phyloP scores from a whole-genome alignment of 2,888 invertebrate species.

The Villa cingulata region DNA sequence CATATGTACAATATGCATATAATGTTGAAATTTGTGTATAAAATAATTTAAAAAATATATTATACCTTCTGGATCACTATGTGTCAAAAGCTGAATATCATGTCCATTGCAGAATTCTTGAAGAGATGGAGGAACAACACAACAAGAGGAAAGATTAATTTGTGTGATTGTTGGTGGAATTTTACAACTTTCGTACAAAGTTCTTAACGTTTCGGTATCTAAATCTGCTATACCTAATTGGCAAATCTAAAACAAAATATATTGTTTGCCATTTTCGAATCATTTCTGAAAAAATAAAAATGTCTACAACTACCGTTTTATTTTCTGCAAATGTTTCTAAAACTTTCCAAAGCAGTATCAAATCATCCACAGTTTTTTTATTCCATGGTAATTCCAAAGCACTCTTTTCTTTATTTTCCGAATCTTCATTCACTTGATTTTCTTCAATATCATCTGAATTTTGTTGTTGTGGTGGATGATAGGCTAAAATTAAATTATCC shows the following conservation, averaged over 20 bases:
- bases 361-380: constrained; percentile 43
- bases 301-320: constrained; percentile 40
- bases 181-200: constrained; percentile 60
- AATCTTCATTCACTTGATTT: not conserved
- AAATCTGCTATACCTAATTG: constrained; percentile 81
- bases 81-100: constrained; percentile 85
- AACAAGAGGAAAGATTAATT: constrained; percentile 84
- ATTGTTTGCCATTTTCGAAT: not conserved
- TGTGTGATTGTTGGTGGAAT: constrained; percentile 81
- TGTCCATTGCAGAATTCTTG: constrained; percentile 81
- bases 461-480: constrained; percentile 40
- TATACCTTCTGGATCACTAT: constrained; percentile 87
- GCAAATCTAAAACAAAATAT: constrained; percentile 34
- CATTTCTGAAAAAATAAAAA: not conserved
- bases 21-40: too few relatives aligned
- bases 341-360: constrained; percentile 63
- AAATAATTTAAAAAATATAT: too few relatives aligned
- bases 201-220: constrained; percentile 64
- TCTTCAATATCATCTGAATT: constrained; percentile 4
- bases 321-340: constrained; percentile 56
- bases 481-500: constrained; percentile 72
- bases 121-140: constrained; percentile 83
- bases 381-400: constrained; percentile 36
- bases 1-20: too few relatives aligned
- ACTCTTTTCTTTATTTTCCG: constrained; percentile 7